Base-by-base conservation (phyloP, 2,797 vertebrate genomes). In the Poliocrania exsul region DNA sequence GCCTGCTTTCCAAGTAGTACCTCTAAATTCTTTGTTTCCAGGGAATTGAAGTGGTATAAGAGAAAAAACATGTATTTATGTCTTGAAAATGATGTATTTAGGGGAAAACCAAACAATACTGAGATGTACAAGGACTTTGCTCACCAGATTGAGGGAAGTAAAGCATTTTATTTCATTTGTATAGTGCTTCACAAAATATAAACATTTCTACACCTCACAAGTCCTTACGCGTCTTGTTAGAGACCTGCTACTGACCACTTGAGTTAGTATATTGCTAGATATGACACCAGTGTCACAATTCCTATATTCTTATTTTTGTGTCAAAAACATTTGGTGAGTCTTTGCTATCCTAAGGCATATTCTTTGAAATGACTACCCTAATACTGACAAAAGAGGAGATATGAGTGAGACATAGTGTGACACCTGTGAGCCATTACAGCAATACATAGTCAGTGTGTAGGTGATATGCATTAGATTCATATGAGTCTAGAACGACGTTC, bases 401-500 rank as follows among this genome's bases (percentile, higher is more conserved):
- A 49, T 46, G 33, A 3, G 29, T 54, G 44, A 74, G 53, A 67
- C 5, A 12, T 44, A 53, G 18, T 6, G 0, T 57, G 50, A 35
- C 26, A 75, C 6, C 25, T 49, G 33, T 46, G 56, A 90, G 6
- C 33, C 6, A 2, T 57, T 62, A 38, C 8, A 78, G 54, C 28
- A 31, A 1, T 61, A 28, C 14, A 10, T 11, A 7, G 9, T 72
- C 7, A 31, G 5, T 42, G 7, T 84, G 17, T 40, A 69, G 33
- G 3, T 49, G 4, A n/a, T 69, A 61, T 19, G 11, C 29, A 60
- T 67, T 24, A 57, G 37, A 33, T 65, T 60, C 4, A 10, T 33
- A 26, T 1, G 2, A 10, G 10, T 50, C 18, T 62, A n/a, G 31
- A 51, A 8, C 18, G 2, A 0, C 28, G 3, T 61, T 75, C 29